Evolutionary conservation across 2,888 invertebrate species (phyloP), one percentile per base, ranked within the genome.

Genomic region (Acanthoscelides obtectus): DNA sequence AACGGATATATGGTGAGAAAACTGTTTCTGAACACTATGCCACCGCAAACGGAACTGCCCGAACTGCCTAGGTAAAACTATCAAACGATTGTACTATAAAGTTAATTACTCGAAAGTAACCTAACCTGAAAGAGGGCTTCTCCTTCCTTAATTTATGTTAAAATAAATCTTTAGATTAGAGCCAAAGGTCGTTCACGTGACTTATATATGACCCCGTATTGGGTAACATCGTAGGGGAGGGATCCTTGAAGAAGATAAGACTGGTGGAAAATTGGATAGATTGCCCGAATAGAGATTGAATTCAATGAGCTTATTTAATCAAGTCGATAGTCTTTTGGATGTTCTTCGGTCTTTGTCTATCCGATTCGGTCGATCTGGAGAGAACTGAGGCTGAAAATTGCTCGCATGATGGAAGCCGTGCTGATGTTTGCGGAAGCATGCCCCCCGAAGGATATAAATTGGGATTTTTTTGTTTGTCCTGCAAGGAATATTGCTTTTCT

Each of bases 221-320:
- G 83, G 83, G 80, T 80, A 80, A 82, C 83, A 83, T 81, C 80
- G 79, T 80, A 80, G 80, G 82, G 83, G 83, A 80, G 82, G 82
- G 80, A 79, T 79, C 78, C 79, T 78, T 77, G 80, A 77, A 83
- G 81, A 81, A 84, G 84, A 85, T 84, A 84, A 84, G 84, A 82
- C 81, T 80, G 79, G 79, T 81, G 80, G 84, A 84, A 85, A 85
- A 85, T 85, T 85, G 85, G 84, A 84, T 84, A 84, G 84, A 83
- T 83, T 82, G 81, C 76, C 76, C 72, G 80, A 80, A 80, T 81
- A 78, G 78, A 81, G 83, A 85, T 85, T 84, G 84, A 85, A 85
- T 84, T 84, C 84, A 82, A 84, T 80, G 84, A 83, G 84, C 81
- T 85, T 84, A 85, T 85, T 82, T 82, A 82, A 82, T 82, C 82